Percentiles rank a stretch among this genome's conserved stretches.
phyloP scores from a whole-genome alignment of 2,888 invertebrate genomes.

The Plebejus argus region DNA sequence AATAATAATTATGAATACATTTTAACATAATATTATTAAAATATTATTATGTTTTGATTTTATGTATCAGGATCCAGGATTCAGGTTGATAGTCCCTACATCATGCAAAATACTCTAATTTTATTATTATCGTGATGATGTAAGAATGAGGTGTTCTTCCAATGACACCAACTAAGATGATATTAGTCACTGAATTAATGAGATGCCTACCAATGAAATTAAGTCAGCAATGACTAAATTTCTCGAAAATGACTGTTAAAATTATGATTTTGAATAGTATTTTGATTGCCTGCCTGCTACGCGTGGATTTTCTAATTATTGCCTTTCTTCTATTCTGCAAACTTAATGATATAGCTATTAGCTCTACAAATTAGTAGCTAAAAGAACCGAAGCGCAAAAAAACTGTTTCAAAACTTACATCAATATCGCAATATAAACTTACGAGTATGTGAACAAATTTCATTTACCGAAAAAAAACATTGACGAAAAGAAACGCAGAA shows the following conservation, averaged over 20 bases:
- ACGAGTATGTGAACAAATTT: not conserved
- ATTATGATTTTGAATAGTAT: too few species aligned
- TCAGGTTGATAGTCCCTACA: too few species aligned
- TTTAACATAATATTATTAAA: too few species aligned
- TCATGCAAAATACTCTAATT: not conserved
- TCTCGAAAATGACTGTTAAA: not conserved
- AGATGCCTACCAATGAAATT: not conserved
- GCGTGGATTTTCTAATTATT: too few species aligned
- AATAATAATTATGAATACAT: too few species aligned
- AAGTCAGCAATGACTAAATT: not conserved
- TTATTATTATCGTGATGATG: not conserved
- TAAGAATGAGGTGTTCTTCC: conserved; percentile 1
- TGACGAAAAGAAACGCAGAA: conserved; percentile 18
- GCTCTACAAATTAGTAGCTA: not conserved
- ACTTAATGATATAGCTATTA: not conserved
- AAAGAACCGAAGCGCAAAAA: not conserved
- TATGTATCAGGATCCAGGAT: too few species aligned
- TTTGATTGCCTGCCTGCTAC: too few species aligned
- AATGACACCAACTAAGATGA: not conserved
- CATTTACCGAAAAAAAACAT: conserved; percentile 13
- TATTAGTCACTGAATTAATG: conserved; percentile 7
- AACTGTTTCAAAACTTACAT: not conserved
- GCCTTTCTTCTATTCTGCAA: too few species aligned
- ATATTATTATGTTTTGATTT: too few species aligned
- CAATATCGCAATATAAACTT: not conserved